Percentiles rank a stretch among this genome's conserved stretches.
Evolutionary conservation across 2,797 vertebrate species (phyloP).

Genomic region (Spinus pinus): DNA sequence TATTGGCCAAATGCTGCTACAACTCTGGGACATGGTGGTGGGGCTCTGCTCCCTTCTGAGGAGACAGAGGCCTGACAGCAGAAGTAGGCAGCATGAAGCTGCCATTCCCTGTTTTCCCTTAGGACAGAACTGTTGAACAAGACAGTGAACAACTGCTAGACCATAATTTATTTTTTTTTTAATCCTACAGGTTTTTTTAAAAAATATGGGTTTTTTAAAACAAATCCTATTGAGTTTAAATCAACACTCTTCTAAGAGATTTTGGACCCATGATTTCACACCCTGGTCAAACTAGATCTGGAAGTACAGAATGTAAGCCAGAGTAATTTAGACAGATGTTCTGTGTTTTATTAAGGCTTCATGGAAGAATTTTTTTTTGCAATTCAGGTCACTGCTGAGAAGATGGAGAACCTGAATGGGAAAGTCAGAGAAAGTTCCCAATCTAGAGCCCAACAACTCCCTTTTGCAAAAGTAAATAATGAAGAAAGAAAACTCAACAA

Average conservation of each 20-base stretch:
- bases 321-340: neutral
- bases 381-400: neutral
- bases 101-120: neutral
- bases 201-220: neutral
- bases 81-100: neutral
- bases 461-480: neutral
- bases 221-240: neutral
- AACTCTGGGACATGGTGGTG: neutral
- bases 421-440: neutral
- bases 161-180: neutral
- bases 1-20: neutral
- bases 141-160: neutral
- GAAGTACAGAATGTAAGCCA: neutral
- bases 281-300: neutral
- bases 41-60: neutral
- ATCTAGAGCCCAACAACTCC: neutral
- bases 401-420: neutral
- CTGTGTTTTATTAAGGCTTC: neutral
- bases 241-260: neutral
- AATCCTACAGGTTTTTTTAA: neutral
- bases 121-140: neutral
- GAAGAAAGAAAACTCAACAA: rapidly evolving
- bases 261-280: neutral
- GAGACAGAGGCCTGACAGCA: neutral
- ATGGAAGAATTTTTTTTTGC: neutral